phyloP scores from a whole-genome alignment of 1,140 invertebrate genomes.

The Pachypsylla venusta region DNA sequence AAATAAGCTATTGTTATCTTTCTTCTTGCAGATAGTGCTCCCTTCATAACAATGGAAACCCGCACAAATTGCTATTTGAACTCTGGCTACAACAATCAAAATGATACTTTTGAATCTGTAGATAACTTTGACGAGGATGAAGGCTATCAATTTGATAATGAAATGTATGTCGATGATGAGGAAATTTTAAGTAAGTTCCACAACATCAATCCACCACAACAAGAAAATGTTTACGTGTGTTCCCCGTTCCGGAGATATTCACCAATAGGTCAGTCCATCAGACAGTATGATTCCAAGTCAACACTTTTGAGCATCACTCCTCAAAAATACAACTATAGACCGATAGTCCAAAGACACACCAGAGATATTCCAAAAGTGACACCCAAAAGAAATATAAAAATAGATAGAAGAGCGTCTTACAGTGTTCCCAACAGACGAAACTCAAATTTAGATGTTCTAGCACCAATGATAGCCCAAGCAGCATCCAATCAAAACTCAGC shows the following conservation, averaged over 20 bases:
- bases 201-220: not conserved
- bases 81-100: not conserved
- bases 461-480: conserved; percentile 17
- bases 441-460: conserved; percentile 13
- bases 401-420: not conserved
- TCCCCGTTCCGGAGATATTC: not conserved
- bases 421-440: not conserved
- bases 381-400: not conserved
- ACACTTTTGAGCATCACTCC: conserved; percentile 3
- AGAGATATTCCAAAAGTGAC: not conserved
- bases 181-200: not conserved
- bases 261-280: not conserved
- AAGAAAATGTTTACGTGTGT: not conserved
- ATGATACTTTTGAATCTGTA: not conserved
- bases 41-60: not conserved
- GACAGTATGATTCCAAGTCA: not conserved
- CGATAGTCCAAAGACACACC: not conserved
- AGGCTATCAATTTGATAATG: not conserved
- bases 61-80: not conserved
- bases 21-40: no score
- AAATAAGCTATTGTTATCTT: no score
- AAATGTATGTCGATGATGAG: conserved; percentile 5
- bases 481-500: not conserved
- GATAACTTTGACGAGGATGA: not conserved
- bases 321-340: not conserved